Evolutionary conservation across 2,113 vertebrate species (phyloP), one percentile per base, ranked within the genome.

Genomic region (Microcebus jonahi): DNA sequence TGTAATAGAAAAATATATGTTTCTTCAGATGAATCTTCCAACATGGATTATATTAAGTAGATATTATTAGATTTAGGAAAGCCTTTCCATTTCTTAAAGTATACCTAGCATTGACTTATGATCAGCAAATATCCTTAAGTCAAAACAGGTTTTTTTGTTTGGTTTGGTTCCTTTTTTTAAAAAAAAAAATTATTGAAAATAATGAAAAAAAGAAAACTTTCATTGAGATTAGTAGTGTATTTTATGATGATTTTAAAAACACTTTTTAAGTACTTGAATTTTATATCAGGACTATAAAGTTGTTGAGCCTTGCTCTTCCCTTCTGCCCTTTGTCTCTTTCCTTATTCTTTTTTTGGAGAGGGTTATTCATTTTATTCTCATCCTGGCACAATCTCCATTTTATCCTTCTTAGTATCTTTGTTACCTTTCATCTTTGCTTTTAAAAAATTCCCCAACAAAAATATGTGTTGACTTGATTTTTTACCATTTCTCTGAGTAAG

Each of bases 211-310:
- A 96, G 85, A 45, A 80, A 79, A 90, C 42, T 94, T 98, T 95
- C 95, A 96, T 98, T 97, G 81, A 97, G 94, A 96, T 94, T 0
- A 71, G 13, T 97, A 88, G 48, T 96, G 95, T 94, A 94, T 95
- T 98, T 98, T 97, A 65, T 97, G 93, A 90, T 98, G 97, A 97
- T 97, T 98, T 25, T 25, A 91, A 90, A 63, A 65, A 90, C 57
- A 14, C 92, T 82, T 84, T 95, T 97, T 98, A 96, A 98, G 97
- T 99, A 99, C 99, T 99, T 99, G 99, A 99, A 99, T 99, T 98
- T 98, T 98, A 15, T 98, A 97, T 98, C 98, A 98, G 98, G 98
- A 99, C 97, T 97, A 97, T 92, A 96, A 97, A 98, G 85, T 93
- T 95, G 53, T 96, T 97, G 87, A 97, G 96, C 94, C 95, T 94